phyloP scores from a whole-genome alignment of 2,888 invertebrate species.

The Drosophila acutilabella region DNA sequence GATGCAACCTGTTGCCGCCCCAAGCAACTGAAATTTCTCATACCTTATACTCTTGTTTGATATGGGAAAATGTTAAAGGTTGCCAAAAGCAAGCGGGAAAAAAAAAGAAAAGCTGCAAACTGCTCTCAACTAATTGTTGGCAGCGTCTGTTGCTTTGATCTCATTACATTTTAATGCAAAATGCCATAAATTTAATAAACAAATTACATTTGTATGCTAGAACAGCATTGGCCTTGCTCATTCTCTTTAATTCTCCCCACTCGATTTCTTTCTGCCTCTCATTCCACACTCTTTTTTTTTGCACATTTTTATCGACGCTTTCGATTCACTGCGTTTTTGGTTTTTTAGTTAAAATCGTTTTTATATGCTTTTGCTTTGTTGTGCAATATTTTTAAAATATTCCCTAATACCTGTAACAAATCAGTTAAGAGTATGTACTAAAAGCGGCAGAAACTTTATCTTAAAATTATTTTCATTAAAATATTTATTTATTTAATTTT shows the following conservation, averaged over 20 bases:
- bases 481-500: too few relatives aligned
- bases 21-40: neutral
- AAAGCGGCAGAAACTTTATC: too few relatives aligned
- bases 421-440: too few relatives aligned
- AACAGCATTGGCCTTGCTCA: neutral
- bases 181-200: constrained; percentile 11
- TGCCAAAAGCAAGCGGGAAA: constrained; percentile 2
- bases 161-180: constrained; percentile 29
- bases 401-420: neutral
- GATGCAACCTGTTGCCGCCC: constrained; percentile 23
- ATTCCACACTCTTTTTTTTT: neutral
- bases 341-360: constrained; percentile 14
- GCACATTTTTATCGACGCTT: constrained; percentile 52
- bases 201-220: constrained; percentile 22
- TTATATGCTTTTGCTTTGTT: neutral
- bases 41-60: neutral
- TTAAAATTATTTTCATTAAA: too few relatives aligned
- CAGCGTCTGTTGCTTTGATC: constrained; percentile 20
- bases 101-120: neutral
- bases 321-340: constrained; percentile 48
- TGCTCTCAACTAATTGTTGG: constrained; percentile 24
- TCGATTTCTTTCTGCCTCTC: neutral
- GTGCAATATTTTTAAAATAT: constrained; percentile 1
- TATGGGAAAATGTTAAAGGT: constrained; percentile 16
- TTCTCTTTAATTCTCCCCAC: too few relatives aligned